A percentile compares a stretch with the other conserved stretches of the same genome.
phyloP scores from a whole-genome alignment of 2,113 vertebrate genomes.

The human (Homo sapiens) region GRCh38 chr7:52414001-52414500 shows the following conservation, averaged over 20 bases:
- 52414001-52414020: too few species aligned
- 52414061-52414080: too few species aligned
- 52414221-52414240: background rate
- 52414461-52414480: background rate
- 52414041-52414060: accelerated
- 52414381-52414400: background rate
- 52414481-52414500: background rate
- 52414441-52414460: background rate
- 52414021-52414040: too few species aligned
- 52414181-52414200: too few species aligned
- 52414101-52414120: too few species aligned
- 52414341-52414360: background rate
- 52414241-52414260: background rate
- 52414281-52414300: background rate
- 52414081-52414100: too few species aligned
- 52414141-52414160: too few species aligned
- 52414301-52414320: background rate
- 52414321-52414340: background rate
- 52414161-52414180: too few species aligned
- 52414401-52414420: background rate
- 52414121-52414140: too few species aligned
- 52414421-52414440: background rate
- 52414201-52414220: too few species aligned
- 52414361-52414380: background rate
- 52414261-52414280: background rate